A percentile compares a stretch with the other conserved stretches of the same genome.
These are phyloP conservation scores for Drosophila busckii DNA, from an alignment of 1,140 invertebrate genomes.

Conservation along the genomic window DNA sequence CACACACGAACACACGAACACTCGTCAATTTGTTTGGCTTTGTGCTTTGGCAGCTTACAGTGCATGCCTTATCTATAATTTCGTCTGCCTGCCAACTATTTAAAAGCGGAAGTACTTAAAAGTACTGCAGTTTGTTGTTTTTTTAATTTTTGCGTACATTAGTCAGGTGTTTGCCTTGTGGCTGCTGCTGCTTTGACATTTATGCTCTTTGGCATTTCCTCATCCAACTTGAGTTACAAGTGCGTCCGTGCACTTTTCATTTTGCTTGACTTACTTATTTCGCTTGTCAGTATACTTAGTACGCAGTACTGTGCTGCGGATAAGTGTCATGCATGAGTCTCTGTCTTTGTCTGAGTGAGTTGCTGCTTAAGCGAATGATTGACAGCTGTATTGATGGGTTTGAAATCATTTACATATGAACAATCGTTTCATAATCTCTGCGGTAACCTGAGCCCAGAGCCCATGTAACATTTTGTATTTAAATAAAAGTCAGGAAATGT, in stretches of 20 bases:
- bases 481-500: no score
- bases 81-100: conserved; percentile 17
- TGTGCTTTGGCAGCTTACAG: conserved; percentile 26
- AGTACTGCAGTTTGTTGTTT: conserved; percentile 25
- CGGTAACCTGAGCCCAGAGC: no score
- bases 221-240: conserved; percentile 12
- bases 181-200: conserved; percentile 11
- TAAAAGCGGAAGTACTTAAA: conserved; percentile 22
- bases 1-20: no score
- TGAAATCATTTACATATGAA: no score
- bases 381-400: conserved; percentile 10
- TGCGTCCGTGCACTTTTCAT: conserved; percentile 40
- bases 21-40: conserved; percentile 55
- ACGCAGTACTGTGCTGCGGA: not conserved
- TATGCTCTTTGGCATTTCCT: conserved; percentile 11
- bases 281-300: no score
- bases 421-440: no score
- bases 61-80: conserved; percentile 55
- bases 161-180: conserved; percentile 36
- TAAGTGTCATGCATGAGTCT: conserved; percentile 21
- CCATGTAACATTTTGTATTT: no score
- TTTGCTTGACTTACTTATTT: conserved; percentile 41
- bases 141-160: conserved; percentile 37
- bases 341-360: conserved; percentile 4
- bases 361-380: conserved; percentile 15